Evolutionary conservation across 2,797 vertebrate species (phyloP).

Genomic region (Ptychadena robeensis): DNA sequence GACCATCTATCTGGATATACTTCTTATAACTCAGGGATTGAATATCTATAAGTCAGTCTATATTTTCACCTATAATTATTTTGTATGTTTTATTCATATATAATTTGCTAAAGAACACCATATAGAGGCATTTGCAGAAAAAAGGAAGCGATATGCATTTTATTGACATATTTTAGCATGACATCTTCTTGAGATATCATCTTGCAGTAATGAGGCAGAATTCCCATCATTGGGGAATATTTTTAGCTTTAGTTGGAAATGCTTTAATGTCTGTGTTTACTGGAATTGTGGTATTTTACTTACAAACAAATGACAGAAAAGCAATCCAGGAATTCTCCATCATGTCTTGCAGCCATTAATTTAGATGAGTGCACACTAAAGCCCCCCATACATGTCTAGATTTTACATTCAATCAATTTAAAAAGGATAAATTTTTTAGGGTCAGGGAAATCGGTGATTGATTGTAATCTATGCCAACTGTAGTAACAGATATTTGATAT

Average conservation of each 20-base stretch:
- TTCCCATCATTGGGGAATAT: conserved; percentile 9
- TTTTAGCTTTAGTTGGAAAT: conserved; percentile 22
- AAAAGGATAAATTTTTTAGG: too few relatives aligned
- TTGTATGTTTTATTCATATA: background rate
- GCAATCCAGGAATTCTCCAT: background rate
- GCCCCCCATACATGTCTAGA: too few relatives aligned
- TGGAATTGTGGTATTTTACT: conserved; percentile 3
- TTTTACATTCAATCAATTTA: too few relatives aligned
- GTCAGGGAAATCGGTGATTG: too few relatives aligned
- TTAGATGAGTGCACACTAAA: background rate
- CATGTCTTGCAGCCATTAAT: background rate
- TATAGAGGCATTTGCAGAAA: background rate
- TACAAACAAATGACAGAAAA: conserved; percentile 31
- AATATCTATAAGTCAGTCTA: background rate
- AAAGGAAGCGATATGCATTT: background rate
- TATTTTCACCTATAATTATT: too few relatives aligned
- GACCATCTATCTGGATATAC: too few relatives aligned
- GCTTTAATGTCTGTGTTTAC: conserved; percentile 21
- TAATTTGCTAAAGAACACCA: background rate
- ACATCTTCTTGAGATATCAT: background rate
- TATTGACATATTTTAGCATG: background rate
- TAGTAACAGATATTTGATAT: too few relatives aligned
- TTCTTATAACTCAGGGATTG: too few relatives aligned
- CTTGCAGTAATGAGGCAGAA: conserved; percentile 13
- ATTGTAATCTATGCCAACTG: too few relatives aligned